These are phyloP conservation scores for Dendroctonus ponderosae DNA, from an alignment of 1,140 invertebrate species.

Conservation along the genomic window DNA sequence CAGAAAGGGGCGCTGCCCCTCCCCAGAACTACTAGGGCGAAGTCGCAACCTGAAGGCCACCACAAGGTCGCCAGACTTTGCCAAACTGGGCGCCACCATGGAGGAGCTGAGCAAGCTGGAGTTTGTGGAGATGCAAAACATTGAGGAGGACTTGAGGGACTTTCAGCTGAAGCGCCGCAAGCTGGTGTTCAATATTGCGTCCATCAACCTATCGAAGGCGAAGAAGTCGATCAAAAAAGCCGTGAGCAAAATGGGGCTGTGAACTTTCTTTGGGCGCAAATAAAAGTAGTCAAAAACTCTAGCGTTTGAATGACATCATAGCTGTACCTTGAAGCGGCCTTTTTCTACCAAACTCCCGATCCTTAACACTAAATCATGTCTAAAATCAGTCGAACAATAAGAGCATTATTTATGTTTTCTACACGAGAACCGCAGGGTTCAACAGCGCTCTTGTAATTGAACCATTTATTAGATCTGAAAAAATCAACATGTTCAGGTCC, in stretches of 20 bases:
- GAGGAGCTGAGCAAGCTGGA: conserved; percentile 19
- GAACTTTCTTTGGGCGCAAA: background rate
- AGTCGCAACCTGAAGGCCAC: too few species aligned
- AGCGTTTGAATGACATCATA: too few species aligned
- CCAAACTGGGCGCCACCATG: conserved; percentile 11
- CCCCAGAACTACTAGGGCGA: background rate
- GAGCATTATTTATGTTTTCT: too few species aligned
- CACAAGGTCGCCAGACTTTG: conserved; percentile 1
- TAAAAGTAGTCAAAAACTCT: too few species aligned
- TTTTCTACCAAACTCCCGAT: too few species aligned
- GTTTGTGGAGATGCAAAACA: conserved; percentile 22
- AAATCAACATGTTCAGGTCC: too few species aligned
- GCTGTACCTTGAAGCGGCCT: too few species aligned
- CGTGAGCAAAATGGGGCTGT: conserved; percentile 13
- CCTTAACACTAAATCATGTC: too few species aligned
- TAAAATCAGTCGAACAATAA: too few species aligned
- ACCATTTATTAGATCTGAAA: too few species aligned
- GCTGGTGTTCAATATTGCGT: conserved; percentile 11
- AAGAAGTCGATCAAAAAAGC: conserved; percentile 19
- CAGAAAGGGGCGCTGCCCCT: background rate
- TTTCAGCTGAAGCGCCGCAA: conserved; percentile 21
- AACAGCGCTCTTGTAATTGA: too few species aligned
- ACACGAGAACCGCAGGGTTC: too few species aligned
- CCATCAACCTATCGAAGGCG: conserved; percentile 12
- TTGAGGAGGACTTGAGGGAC: conserved; percentile 19